A percentile compares a stretch with the other conserved stretches of the same genome.
Evolutionary conservation across 23 tunicate species (phyloP).

Genomic region (Halocynthia aurantium): DNA sequence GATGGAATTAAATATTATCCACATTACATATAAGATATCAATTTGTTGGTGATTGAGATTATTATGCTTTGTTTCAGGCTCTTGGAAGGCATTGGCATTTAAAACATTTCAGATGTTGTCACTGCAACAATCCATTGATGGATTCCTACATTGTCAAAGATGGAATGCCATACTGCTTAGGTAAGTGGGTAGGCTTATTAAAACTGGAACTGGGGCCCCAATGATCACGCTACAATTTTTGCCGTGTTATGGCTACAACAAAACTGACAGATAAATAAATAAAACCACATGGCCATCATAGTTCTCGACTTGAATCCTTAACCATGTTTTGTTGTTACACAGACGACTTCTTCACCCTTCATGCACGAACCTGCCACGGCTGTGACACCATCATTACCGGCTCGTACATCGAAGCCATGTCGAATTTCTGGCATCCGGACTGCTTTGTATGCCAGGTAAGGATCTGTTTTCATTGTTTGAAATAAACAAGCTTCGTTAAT

Average conservation of each 20-base stretch:
- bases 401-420: constrained; percentile 92
- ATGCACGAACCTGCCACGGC: constrained; percentile 89
- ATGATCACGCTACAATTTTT: no score
- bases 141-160: constrained; percentile 91
- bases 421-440: constrained; percentile 90
- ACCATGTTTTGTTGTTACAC: background rate
- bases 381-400: constrained; percentile 95
- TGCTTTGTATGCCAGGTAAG: constrained; percentile 89
- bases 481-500: background rate
- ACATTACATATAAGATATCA: background rate
- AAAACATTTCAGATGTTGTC: constrained; percentile 92
- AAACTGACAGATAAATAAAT: no score
- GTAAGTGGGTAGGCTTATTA: constrained; percentile 12
- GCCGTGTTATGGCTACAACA: no score
- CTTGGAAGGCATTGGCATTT: constrained; percentile 86
- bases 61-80: constrained; percentile 31
- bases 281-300: no score
- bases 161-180: constrained; percentile 85
- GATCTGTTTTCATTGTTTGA: background rate
- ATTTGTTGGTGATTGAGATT: no score
- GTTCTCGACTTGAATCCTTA: no score
- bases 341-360: constrained; percentile 90
- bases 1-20: no score
- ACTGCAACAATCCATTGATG: constrained; percentile 77
- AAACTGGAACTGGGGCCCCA: no score